These are phyloP conservation scores for Psilopsiagon aurifrons DNA, from an alignment of 2,113 vertebrate genomes.

Conservation along the genomic window DNA sequence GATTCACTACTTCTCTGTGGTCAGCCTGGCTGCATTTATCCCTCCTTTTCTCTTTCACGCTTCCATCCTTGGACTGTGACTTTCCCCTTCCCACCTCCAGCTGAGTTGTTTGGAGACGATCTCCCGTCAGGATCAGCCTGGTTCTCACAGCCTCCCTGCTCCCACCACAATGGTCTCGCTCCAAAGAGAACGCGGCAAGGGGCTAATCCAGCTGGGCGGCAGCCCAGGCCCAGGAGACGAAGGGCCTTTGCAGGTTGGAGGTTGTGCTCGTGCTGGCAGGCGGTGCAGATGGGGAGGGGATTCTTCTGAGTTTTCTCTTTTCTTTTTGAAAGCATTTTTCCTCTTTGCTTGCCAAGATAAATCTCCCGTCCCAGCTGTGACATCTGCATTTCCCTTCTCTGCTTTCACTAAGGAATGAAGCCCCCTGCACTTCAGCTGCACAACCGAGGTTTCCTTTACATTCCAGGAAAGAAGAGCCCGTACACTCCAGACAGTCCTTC, in stretches of 20 bases:
- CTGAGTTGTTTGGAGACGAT: neutral
- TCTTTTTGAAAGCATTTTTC: constrained; percentile 79
- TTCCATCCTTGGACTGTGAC: neutral
- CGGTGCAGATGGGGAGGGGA: constrained; percentile 68
- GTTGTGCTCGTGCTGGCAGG: constrained; percentile 63
- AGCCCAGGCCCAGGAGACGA: constrained; percentile 48
- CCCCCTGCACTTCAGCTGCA: constrained; percentile 71
- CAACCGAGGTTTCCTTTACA: constrained; percentile 67
- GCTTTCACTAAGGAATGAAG: constrained; percentile 70
- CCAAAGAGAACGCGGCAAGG: constrained; percentile 32
- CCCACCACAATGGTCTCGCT: neutral
- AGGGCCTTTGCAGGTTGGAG: constrained; percentile 58
- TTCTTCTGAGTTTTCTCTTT: constrained; percentile 77
- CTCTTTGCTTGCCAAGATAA: constrained; percentile 78
- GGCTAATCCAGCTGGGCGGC: constrained; percentile 43
- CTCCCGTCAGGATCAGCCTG: constrained; percentile 5
- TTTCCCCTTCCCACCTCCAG: neutral
- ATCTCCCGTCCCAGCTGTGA: constrained; percentile 76
- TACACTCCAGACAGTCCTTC: constrained; percentile 67
- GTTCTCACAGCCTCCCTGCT: constrained; percentile 41
- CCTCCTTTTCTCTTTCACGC: neutral
- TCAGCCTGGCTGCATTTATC: neutral
- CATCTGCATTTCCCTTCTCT: constrained; percentile 75
- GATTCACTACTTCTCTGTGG: neutral
- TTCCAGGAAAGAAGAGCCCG: constrained; percentile 60